Evolutionary conservation across 2,888 invertebrate genomes (phyloP).

Genomic region (Thymelicus acteon): DNA sequence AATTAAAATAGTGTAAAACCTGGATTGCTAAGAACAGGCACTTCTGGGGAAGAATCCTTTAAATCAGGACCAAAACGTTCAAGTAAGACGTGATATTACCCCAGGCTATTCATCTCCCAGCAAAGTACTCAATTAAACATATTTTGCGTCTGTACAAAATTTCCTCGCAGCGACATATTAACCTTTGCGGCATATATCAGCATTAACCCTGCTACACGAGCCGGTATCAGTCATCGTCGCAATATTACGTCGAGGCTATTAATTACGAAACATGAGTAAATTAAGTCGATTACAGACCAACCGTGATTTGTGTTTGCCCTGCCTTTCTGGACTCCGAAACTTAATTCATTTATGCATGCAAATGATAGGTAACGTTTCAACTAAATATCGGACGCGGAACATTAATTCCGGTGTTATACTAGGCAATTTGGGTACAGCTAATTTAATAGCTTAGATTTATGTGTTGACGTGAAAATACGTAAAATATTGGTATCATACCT

Average conservation of each 20-base stretch:
- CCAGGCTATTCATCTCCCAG: conserved; percentile 7
- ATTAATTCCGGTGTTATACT: conserved; percentile 33
- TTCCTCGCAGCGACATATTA: conserved; percentile 13
- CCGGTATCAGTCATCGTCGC: conserved; percentile 30
- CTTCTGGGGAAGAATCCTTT: no score
- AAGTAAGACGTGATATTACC: no score
- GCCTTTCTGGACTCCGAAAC: conserved; percentile 24
- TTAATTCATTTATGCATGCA: conserved; percentile 35
- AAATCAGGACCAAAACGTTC: no score
- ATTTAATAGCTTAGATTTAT: conserved; percentile 8
- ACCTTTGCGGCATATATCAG: conserved; percentile 28
- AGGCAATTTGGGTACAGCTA: conserved; percentile 19
- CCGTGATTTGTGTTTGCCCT: conserved; percentile 32
- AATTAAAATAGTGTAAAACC: no score
- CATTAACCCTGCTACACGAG: conserved; percentile 31
- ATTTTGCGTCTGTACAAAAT: conserved; percentile 5
- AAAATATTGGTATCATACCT: no score
- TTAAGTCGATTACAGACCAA: conserved; percentile 30
- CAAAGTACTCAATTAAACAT: neutral
- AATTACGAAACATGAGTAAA: conserved; percentile 34
- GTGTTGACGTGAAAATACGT: conserved; percentile 5
- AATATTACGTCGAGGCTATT: conserved; percentile 32
- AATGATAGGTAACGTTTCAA: conserved; percentile 33
- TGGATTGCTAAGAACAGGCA: no score
- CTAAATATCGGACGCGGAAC: conserved; percentile 34